Evolutionary conservation across 1,140 invertebrate genomes (phyloP).

Genomic region (Cydia amplana): DNA sequence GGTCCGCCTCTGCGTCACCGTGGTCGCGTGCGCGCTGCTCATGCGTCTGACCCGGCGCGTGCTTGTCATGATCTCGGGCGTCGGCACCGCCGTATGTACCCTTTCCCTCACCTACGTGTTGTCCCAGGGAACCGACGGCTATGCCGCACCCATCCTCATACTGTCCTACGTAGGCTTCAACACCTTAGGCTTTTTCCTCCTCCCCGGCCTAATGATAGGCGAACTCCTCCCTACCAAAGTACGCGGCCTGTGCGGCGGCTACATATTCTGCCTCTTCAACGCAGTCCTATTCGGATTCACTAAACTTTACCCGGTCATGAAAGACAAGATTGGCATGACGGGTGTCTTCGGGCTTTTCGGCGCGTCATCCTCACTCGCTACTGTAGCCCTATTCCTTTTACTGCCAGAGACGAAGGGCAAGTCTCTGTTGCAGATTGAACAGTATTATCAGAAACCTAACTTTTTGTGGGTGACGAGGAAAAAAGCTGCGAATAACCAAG

Average conservation of each 20-base stretch:
- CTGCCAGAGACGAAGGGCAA: slow-evolving; percentile 92
- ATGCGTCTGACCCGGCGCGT: slow-evolving; percentile 82
- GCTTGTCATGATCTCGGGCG: slow-evolving; percentile 82
- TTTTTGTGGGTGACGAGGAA: slow-evolving; percentile 82
- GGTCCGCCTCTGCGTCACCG: slow-evolving; percentile 82
- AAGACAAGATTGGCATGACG: slow-evolving; percentile 79
- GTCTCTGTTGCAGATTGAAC: slow-evolving; percentile 88
- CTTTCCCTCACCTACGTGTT: slow-evolving; percentile 81
- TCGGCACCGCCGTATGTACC: slow-evolving; percentile 82
- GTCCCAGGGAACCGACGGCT: slow-evolving; percentile 65
- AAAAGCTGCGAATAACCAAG: slow-evolving; percentile 43
- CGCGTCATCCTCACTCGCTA: slow-evolving; percentile 81
- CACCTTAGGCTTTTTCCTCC: slow-evolving; percentile 85
- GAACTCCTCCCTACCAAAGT: slow-evolving; percentile 85
- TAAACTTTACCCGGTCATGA: slow-evolving; percentile 85
- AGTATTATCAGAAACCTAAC: slow-evolving; percentile 85
- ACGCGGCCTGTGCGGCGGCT: slow-evolving; percentile 83
- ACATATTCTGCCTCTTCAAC: slow-evolving; percentile 86
- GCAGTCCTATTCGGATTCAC: slow-evolving; percentile 85
- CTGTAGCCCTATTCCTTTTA: slow-evolving; percentile 85
- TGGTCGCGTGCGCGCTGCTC: slow-evolving; percentile 83
- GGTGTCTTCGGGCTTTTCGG: slow-evolving; percentile 87
- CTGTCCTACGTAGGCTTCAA: slow-evolving; percentile 85
- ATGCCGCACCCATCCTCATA: slow-evolving; percentile 79
- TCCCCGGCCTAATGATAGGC: slow-evolving; percentile 85